Evolutionary conservation across 2,113 vertebrate genomes (phyloP).

Genomic region (Cavia porcellus): DNA sequence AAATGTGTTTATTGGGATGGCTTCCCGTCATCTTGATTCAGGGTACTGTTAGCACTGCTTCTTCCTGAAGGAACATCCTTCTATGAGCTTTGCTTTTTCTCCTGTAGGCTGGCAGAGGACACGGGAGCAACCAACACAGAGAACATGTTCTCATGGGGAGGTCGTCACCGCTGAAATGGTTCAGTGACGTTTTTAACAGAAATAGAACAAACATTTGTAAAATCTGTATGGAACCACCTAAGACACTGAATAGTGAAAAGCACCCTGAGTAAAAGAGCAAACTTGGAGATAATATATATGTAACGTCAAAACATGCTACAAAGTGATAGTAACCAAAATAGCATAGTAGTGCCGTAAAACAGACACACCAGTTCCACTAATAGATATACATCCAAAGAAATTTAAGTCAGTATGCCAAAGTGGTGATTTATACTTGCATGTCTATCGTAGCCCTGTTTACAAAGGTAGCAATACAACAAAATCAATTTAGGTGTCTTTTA

Average conservation of each 20-base stretch:
- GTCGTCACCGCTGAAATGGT: too few species aligned
- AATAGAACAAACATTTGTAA: neutral
- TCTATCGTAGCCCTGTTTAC: neutral
- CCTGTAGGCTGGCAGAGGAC: too few species aligned
- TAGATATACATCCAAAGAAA: too few species aligned
- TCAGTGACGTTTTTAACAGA: neutral
- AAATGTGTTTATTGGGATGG: too few species aligned
- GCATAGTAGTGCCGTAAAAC: neutral
- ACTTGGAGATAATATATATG: neutral
- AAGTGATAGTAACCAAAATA: neutral
- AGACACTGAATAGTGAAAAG: neutral
- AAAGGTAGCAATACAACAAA: neutral
- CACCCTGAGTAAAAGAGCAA: neutral
- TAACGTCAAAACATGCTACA: neutral
- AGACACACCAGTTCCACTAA: neutral
- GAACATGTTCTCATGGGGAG: too few species aligned
- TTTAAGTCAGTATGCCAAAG: neutral
- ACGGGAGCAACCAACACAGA: too few species aligned
- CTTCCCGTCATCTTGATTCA: too few species aligned
- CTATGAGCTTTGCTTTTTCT: too few species aligned
- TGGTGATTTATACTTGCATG: neutral
- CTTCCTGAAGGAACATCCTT: too few species aligned
- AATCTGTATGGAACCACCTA: neutral
- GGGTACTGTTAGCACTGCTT: too few species aligned
- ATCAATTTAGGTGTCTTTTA: neutral